Conservation (phyloP, 2,797 vertebrate genomes). For the Chromis chromis region DNA sequence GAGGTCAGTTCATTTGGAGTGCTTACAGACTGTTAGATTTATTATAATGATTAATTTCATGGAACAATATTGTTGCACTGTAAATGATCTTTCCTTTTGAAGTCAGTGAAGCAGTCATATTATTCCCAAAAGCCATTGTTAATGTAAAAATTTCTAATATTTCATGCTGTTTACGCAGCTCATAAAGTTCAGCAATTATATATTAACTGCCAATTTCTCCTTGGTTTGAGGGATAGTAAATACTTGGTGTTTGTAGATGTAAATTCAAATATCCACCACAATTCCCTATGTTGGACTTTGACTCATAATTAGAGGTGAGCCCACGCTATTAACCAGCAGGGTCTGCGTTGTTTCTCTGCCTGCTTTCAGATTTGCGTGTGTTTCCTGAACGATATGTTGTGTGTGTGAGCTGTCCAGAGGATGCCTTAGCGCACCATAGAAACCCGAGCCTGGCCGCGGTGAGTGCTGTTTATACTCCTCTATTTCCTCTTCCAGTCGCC, state of each 20-base stretch:
- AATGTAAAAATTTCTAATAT: constrained; percentile 61
- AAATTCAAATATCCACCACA: constrained; percentile 69
- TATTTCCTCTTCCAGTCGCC: constrained; percentile 81
- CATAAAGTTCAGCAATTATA: constrained; percentile 65
- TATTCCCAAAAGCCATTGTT: constrained; percentile 44
- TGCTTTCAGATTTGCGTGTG: constrained; percentile 87
- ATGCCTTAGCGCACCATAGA: constrained; percentile 75
- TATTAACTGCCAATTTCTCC: constrained; percentile 68
- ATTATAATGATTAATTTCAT: constrained; percentile 30
- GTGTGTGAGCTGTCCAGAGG: constrained; percentile 88
- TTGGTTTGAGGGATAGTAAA: constrained; percentile 65
- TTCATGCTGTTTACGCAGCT: constrained; percentile 62
- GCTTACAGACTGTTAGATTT: constrained; percentile 17
- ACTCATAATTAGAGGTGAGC: constrained; percentile 72
- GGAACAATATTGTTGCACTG: constrained; percentile 35
- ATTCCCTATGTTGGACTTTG: constrained; percentile 63
- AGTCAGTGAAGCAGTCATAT: constrained; percentile 48
- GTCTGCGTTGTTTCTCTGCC: constrained; percentile 65
- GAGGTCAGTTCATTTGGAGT: constrained; percentile 15
- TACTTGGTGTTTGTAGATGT: constrained; percentile 67
- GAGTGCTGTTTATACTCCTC: constrained; percentile 83
- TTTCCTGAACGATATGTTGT: constrained; percentile 94
- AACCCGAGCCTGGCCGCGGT: constrained; percentile 79
- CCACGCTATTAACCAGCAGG: constrained; percentile 70
- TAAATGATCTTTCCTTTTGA: constrained; percentile 44